phyloP scores from a whole-genome alignment of 1,140 invertebrate species.

The Formica exsecta region DNA sequence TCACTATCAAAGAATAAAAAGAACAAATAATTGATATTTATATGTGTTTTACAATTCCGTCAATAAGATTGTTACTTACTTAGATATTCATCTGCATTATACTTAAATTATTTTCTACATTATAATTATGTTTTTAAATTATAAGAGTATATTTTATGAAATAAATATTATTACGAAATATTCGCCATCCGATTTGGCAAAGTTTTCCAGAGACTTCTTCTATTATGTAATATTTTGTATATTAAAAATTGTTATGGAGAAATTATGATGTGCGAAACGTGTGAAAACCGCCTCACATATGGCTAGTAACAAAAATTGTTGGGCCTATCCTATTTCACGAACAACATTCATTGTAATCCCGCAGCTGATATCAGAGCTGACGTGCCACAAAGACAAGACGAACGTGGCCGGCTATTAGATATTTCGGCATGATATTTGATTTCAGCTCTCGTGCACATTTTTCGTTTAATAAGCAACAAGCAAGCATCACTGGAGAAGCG shows the following conservation, averaged over 20 bases:
- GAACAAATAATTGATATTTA: constrained; percentile 2
- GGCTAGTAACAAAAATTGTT: constrained; percentile 23
- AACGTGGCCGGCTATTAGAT: constrained; percentile 2
- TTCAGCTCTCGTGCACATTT: constrained; percentile 48
- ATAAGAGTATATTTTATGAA: constrained; percentile 6
- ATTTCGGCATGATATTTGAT: constrained; percentile 54
- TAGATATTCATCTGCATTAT: neutral
- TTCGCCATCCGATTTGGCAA: neutral
- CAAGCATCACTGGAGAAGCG: constrained; percentile 25
- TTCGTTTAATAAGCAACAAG: constrained; percentile 36
- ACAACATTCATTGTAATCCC: constrained; percentile 1
- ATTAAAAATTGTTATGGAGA: neutral
- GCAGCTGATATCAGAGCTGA: constrained; percentile 54
- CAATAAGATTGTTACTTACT: neutral
- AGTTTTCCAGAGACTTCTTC: constrained; percentile 13
- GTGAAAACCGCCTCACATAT: neutral
- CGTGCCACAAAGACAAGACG: constrained; percentile 45
- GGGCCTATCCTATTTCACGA: constrained; percentile 48
- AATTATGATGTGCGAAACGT: constrained; percentile 2
- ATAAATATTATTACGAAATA: neutral
- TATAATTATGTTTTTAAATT: neutral
- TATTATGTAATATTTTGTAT: neutral
- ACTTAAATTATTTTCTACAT: too few species aligned
- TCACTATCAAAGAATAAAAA: neutral
- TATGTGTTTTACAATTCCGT: constrained; percentile 41